Evolutionary conservation across 1,140 invertebrate genomes (phyloP).

Genomic region (Palaemon carinicauda): DNA sequence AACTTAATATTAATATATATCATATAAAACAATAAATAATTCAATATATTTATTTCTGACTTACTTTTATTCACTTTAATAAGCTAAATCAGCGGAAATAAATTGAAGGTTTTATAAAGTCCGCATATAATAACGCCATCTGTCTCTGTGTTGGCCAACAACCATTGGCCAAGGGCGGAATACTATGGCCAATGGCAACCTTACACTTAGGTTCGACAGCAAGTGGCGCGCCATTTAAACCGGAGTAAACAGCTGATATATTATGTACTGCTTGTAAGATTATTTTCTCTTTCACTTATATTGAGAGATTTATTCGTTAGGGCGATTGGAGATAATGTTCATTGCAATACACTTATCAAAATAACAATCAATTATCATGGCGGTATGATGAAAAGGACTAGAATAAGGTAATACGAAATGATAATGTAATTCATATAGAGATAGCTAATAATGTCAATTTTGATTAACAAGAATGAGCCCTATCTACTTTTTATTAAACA

Average conservation of each 20-base stretch:
- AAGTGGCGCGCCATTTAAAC: neutral
- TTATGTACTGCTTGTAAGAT: too few relatives aligned
- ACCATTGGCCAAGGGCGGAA: slow-evolving; percentile 20
- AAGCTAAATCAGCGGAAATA: neutral
- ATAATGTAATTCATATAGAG: too few relatives aligned
- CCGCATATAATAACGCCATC: neutral
- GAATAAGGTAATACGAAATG: too few relatives aligned
- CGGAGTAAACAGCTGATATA: neutral
- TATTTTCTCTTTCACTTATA: too few relatives aligned
- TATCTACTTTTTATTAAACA: neutral
- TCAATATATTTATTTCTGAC: neutral
- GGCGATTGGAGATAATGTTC: too few relatives aligned
- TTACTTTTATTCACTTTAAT: too few relatives aligned
- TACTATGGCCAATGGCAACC: slow-evolving; percentile 21
- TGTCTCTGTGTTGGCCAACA: slow-evolving; percentile 36
- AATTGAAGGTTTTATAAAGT: neutral
- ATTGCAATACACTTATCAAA: too few relatives aligned
- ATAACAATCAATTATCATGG: too few relatives aligned
- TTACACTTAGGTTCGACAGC: slow-evolving; percentile 32
- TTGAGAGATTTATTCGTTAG: too few relatives aligned
- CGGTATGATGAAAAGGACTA: too few relatives aligned
- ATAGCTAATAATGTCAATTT: too few relatives aligned
- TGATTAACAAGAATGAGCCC: neutral
- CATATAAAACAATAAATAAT: neutral
- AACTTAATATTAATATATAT: too few relatives aligned